Percentiles rank a stretch among this genome's conserved stretches.
Evolutionary conservation across 2,113 vertebrate genomes (phyloP).

Genomic region (Cygnus atratus): DNA sequence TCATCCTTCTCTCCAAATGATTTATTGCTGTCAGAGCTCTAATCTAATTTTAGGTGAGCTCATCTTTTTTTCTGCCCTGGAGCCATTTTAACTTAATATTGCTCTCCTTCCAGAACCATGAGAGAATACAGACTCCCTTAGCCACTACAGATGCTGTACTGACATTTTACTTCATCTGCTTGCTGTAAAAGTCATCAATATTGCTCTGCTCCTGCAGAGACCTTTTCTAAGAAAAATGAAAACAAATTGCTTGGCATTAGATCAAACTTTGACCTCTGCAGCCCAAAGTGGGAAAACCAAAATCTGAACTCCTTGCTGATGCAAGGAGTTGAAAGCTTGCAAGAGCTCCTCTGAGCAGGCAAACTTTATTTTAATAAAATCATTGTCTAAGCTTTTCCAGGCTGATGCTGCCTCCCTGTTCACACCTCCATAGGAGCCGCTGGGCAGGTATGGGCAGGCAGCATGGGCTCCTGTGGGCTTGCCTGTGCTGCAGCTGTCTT

Average conservation of each 20-base stretch:
- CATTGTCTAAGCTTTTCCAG: not conserved
- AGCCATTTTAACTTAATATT: constrained; percentile 67
- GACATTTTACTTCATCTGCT: constrained; percentile 49
- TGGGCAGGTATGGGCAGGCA: not conserved
- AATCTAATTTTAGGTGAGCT: constrained; percentile 69
- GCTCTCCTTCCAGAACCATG: constrained; percentile 2
- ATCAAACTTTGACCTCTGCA: constrained; percentile 36
- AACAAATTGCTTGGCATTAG: constrained; percentile 42
- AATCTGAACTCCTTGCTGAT: not conserved
- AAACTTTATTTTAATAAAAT: not conserved
- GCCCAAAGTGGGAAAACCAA: not conserved
- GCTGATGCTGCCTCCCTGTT: not conserved
- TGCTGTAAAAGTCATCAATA: constrained; percentile 45
- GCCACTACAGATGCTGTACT: constrained; percentile 13
- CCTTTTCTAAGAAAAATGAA: constrained; percentile 48
- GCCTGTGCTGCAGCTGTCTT: accelerated
- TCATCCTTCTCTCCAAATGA: constrained; percentile 39
- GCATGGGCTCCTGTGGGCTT: not conserved
- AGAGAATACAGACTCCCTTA: constrained; percentile 32
- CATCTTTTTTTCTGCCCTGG: constrained; percentile 57
- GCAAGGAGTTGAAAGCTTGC: not conserved
- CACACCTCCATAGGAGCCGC: accelerated
- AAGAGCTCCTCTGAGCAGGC: not conserved
- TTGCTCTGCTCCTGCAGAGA: not conserved
- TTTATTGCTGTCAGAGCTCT: constrained; percentile 48